These are phyloP conservation scores for Apogon hyalosoma DNA, from an alignment of 2,797 vertebrate genomes.

Conservation along the genomic window DNA sequence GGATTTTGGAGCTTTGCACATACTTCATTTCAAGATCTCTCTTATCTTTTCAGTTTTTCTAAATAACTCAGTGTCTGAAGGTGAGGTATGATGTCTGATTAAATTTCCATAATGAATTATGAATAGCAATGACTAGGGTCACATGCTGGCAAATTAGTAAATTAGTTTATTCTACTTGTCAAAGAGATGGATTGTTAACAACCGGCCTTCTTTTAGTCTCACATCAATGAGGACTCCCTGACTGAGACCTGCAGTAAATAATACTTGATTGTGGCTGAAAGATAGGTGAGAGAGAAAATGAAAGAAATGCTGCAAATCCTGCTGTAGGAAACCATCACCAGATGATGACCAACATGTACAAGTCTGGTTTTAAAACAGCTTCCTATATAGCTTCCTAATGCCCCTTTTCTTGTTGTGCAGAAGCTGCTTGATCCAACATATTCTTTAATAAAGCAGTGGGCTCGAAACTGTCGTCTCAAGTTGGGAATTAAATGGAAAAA, in stretches of 20 bases:
- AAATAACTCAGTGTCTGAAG: slow-evolving; percentile 44
- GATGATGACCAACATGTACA: slow-evolving; percentile 38
- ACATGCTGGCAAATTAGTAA: slow-evolving; percentile 82
- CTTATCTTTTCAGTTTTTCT: slow-evolving; percentile 1
- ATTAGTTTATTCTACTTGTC: slow-evolving; percentile 77
- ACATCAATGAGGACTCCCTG: slow-evolving; percentile 49
- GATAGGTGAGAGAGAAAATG: slow-evolving; percentile 46
- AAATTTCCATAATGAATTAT: slow-evolving; percentile 82
- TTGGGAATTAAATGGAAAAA: slow-evolving; percentile 50
- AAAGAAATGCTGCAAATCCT: slow-evolving; percentile 37
- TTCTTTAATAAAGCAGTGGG: slow-evolving; percentile 53
- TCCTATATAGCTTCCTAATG: slow-evolving; percentile 19
- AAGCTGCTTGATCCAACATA: slow-evolving; percentile 20
- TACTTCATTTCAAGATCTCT: slow-evolving; percentile 50
- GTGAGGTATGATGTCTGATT: slow-evolving; percentile 77
- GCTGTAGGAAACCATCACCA: slow-evolving; percentile 23
- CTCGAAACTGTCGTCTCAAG: slow-evolving; percentile 44
- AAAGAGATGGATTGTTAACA: slow-evolving; percentile 73
- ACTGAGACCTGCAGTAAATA: slow-evolving; percentile 41
- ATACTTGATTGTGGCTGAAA: slow-evolving; percentile 31
- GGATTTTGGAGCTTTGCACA: slow-evolving; percentile 46
- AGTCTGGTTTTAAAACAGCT: slow-evolving; percentile 12
- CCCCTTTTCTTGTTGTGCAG: slow-evolving; percentile 27
- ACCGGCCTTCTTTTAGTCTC: slow-evolving; percentile 61
- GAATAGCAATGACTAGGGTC: slow-evolving; percentile 78